phyloP scores from a whole-genome alignment of 2,797 vertebrate species.

The Falco peregrinus region DNA sequence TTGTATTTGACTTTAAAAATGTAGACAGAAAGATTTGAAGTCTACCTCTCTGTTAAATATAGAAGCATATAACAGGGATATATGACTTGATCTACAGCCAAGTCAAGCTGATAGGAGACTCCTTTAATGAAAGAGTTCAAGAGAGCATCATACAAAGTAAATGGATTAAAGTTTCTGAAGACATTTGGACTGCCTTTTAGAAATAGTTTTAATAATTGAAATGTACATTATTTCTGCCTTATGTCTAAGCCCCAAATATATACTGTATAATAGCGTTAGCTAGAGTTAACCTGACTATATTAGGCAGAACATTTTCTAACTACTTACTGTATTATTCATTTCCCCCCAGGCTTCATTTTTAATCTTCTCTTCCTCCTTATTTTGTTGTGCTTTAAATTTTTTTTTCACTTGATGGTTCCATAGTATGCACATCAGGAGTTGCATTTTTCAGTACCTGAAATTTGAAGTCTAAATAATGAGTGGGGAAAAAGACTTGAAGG shows the following conservation, averaged over 20 bases:
- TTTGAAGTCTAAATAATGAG: background rate
- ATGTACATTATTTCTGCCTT: constrained; percentile 40
- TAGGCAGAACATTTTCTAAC: constrained; percentile 57
- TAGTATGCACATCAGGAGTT: background rate
- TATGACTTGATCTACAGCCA: background rate
- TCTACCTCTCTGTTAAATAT: background rate
- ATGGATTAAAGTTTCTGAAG: constrained; percentile 15
- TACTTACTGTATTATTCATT: constrained; percentile 13
- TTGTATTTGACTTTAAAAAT: background rate
- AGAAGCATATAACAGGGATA: background rate
- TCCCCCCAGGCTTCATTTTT: constrained; percentile 22
- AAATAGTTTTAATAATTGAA: constrained; percentile 50
- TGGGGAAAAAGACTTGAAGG: background rate
- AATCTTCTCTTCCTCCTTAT: constrained; percentile 28
- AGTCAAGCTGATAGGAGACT: background rate
- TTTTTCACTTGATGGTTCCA: background rate
- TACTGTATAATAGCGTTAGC: constrained; percentile 31
- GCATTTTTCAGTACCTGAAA: background rate
- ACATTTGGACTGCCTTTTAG: constrained; percentile 37
- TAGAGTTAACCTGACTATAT: constrained; percentile 47
- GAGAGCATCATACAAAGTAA: constrained; percentile 5
- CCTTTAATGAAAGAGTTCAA: constrained; percentile 42
- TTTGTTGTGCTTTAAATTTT: background rate
- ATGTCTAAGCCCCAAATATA: constrained; percentile 32
- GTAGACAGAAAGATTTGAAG: background rate